phyloP scores from a whole-genome alignment of 2,888 invertebrate species.

The Apeira syringaria region DNA sequence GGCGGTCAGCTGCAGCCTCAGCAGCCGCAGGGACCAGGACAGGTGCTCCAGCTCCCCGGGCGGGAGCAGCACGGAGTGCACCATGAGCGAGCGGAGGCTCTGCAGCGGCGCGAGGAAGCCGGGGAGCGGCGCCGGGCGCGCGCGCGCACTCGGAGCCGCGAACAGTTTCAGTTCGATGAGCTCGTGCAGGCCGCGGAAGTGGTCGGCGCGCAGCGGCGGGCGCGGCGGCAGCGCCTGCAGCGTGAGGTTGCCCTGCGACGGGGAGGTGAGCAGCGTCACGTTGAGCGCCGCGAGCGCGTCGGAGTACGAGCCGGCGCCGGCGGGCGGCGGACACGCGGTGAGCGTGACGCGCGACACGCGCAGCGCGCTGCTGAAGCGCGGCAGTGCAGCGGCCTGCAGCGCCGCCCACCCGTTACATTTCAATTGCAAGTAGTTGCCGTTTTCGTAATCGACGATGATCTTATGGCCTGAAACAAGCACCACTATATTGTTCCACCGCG shows the following conservation, averaged over 20 bases:
- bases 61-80: conserved; percentile 2
- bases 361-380: neutral
- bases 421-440: neutral
- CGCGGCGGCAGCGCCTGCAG: conserved; percentile 6
- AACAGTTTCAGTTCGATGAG: conserved; percentile 12
- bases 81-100: conserved; percentile 8
- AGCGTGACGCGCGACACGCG: conserved; percentile 8
- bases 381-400: conserved; percentile 5
- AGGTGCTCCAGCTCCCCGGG: conserved; percentile 84
- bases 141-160: neutral
- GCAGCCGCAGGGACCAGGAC: conserved; percentile 84
- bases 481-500: too few species aligned
- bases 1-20: conserved; percentile 4
- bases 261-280: conserved; percentile 5
- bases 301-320: conserved; percentile 6
- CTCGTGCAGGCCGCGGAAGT: conserved; percentile 14
- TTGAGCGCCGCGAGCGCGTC: conserved; percentile 12
- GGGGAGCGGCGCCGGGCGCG: neutral
- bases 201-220: conserved; percentile 11
- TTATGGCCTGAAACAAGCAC: neutral
- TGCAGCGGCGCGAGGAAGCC: conserved; percentile 14
- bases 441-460: neutral
- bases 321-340: conserved; percentile 11
- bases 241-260: neutral
- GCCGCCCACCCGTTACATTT: neutral